phyloP scores from a whole-genome alignment of 2,888 invertebrate genomes.

The Brenthis hecate region DNA sequence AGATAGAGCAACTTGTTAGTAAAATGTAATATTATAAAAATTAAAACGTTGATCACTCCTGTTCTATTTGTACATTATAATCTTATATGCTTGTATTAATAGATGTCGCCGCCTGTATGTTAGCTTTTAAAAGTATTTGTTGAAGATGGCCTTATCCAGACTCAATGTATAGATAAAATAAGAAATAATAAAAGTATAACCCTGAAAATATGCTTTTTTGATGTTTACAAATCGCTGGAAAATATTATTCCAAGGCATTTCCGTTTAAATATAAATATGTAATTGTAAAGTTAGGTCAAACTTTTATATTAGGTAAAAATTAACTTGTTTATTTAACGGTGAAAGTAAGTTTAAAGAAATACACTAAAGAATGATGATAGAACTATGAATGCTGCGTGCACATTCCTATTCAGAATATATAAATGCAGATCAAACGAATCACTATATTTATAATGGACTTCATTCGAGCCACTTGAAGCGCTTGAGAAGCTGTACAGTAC shows the following conservation, averaged over 20 bases:
- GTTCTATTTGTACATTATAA: constrained; percentile 7
- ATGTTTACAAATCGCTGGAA: too few species aligned
- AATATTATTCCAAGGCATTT: too few species aligned
- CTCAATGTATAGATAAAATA: constrained; percentile 1
- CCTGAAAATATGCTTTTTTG: too few species aligned
- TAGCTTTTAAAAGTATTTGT: background rate
- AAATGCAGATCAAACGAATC: constrained; percentile 5
- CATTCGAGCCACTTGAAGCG: constrained; percentile 3
- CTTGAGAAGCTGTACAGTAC: constrained; percentile 4
- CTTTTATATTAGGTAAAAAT: too few species aligned
- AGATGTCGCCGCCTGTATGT: constrained; percentile 8
- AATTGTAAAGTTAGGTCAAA: too few species aligned
- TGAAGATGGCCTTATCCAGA: background rate
- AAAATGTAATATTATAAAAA: constrained; percentile 6
- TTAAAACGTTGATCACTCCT: background rate
- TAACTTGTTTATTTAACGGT: background rate
- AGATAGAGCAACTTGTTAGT: background rate
- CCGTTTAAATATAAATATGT: too few species aligned
- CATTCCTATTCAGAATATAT: background rate
- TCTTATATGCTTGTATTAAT: constrained; percentile 11
- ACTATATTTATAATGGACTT: constrained; percentile 6
- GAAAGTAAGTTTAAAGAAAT: constrained; percentile 3
- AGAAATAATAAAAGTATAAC: background rate
- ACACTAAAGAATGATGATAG: background rate
- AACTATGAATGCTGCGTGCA: constrained; percentile 3